A percentile compares a stretch with the other conserved stretches of the same genome.
These are phyloP conservation scores for Pyrgilauda ruficollis DNA, from an alignment of 2,113 vertebrate species.

Conservation along the genomic window DNA sequence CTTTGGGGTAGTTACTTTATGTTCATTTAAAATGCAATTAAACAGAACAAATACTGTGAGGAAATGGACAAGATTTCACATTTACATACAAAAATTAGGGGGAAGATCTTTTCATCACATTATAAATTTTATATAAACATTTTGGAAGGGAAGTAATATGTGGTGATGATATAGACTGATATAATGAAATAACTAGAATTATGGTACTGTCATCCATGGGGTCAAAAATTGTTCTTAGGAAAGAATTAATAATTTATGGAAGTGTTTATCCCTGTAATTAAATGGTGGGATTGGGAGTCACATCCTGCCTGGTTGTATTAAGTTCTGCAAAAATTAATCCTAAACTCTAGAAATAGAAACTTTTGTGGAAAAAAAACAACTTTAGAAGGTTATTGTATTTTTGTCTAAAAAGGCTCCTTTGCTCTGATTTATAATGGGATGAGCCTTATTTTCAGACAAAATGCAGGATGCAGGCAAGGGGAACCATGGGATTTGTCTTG, in stretches of 20 bases:
- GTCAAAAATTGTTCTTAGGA: conserved; percentile 1
- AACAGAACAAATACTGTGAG: conserved; percentile 60
- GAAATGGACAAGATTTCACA: conserved; percentile 41
- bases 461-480: not conserved
- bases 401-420: not conserved
- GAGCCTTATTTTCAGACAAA: not conserved
- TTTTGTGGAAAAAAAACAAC: not conserved
- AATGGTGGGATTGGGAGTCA: not conserved
- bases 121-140: conserved; percentile 60
- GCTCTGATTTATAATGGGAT: not conserved
- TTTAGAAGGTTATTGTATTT: not conserved
- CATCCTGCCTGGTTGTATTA: not conserved
- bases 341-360: not conserved
- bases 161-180: not conserved
- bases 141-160: conserved; percentile 16
- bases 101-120: conserved; percentile 36
- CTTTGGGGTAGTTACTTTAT: conserved; percentile 29
- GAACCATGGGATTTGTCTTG: not conserved
- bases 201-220: not conserved
- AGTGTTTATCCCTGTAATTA: conserved; percentile 43
- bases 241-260: conserved; percentile 42
- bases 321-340: not conserved
- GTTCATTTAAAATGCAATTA: conserved; percentile 69
- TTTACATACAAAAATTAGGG: conserved; percentile 51
- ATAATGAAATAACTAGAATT: not conserved